Base-by-base conservation (phyloP, 2,888 invertebrate genomes). In the Cosmorhoe ocellata region DNA sequence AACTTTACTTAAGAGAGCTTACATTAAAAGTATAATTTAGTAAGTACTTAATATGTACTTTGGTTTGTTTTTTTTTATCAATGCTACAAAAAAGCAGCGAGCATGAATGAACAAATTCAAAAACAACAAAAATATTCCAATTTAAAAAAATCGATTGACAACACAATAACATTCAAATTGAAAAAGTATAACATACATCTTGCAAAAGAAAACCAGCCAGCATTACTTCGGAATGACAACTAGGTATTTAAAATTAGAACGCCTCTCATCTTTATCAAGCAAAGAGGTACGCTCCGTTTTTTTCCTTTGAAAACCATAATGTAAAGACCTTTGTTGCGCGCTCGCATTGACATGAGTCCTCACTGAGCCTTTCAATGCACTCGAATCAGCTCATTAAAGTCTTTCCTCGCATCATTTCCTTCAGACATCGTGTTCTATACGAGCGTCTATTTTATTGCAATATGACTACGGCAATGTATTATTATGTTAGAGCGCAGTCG, bases 331-430 rank as follows among this genome's bases (percentile, higher is more conserved):
- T 72, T 72, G 70, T 74, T 66, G 59, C 55, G 38, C 47, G 58
- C 56, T 59, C 39, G 58, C 63, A 61, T 63, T 64, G 63, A 70
- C 66, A 69, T 70, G 63, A 63, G 63, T 53, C 59, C 50, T 64
- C 40, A 18, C 47, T 41, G 42, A 42, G 51, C 66, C 67, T 68
- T 73, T 73, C 76, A 73, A 62, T 67, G 64, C 74, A 68, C 71
- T 76, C 67, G 69, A 77, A 78, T 72, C 76, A 77, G 79, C 83
- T 83, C 83, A 79, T 83, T 83, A 83, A 71, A 71, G 74, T 70
- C 67, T 76, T 76, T 71, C 77, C 75, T 76, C 61, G 66, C 77
- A 56, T 71, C 80, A 80, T 82, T 83, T 83, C 80, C 79, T 80
- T 73, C 68, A 70, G 69, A 74, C 70, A 66, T 74, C 67, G 73